Evolutionary conservation across 2,797 vertebrate genomes (phyloP), one percentile per base, ranked within the genome.

Genomic region (Pangasius sanitwongsei): DNA sequence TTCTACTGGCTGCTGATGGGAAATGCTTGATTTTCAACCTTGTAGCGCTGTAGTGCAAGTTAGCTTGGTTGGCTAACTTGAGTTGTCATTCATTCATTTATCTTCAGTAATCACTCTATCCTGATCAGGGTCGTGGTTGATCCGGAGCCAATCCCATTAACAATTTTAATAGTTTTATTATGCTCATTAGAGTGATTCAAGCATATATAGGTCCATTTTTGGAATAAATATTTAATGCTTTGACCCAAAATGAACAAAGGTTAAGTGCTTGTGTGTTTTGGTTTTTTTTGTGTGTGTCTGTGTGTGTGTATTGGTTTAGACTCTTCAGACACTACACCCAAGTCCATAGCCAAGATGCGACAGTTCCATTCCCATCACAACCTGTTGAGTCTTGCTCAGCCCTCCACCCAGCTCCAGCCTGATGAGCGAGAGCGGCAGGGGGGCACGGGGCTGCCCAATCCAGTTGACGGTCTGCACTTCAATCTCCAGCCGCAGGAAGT

Each of bases 331-430:
- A 82, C 92, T 50, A 41, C 93, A 1, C 82, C 94, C 55, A 96
- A 95, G 92, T 96, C 95, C 86, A 95, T 97, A 89, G 87, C 89
- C 80, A 94, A 96, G 92, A 95, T 96, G 89, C 94, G 96, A 28
- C 96, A 96, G 91, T 97, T 96, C 92, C 95, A 96, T 93, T 97
- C 96, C 82, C 96, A 97, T 91, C 96, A 96, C 93, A 96, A 97
- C 93, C 93, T 97, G 87, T 91, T 96, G 61, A 96, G 95, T 90
- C 92, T 97, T 90, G 55, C 89, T 31, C 94, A 94, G 78, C 77
- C 94, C 23, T 89, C 90, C 50, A 41, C 57, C 83, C 88, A 85
- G 91, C 87, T 87, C 89, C 37, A 86, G 31, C 69, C 81, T 44
- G 93, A 93, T n/a, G 31, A 86, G 6, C 92, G 72, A 72, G 92